Conservation (phyloP, 2,888 invertebrate genomes). For the Julus scandinavius region DNA sequence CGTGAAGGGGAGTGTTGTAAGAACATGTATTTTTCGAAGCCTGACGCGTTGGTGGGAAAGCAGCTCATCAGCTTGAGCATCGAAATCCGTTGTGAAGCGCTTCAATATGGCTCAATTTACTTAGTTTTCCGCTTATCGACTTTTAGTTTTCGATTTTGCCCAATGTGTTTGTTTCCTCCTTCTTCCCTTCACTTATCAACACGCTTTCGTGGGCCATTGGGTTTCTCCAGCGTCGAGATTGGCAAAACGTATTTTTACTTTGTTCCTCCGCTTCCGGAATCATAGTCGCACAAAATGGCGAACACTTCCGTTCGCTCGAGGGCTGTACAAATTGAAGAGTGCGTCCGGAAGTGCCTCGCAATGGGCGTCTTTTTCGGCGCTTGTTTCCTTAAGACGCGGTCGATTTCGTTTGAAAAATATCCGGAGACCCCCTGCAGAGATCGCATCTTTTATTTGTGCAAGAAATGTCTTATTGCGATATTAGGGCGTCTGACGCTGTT, state of each 20-base stretch:
- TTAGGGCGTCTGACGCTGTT: not conserved
- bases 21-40: too few relatives aligned
- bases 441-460: not conserved
- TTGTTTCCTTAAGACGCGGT: conserved; percentile 26
- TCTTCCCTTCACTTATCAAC: not conserved
- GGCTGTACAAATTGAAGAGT: conserved; percentile 27
- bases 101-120: not conserved
- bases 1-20: too few relatives aligned
- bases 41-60: not conserved
- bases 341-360: conserved; percentile 25
- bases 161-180: not conserved
- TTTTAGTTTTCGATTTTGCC: conserved; percentile 5
- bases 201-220: conserved; percentile 6
- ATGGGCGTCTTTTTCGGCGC: conserved; percentile 33
- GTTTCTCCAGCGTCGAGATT: conserved; percentile 24
- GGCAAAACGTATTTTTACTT: not conserved
- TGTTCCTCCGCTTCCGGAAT: conserved; percentile 33
- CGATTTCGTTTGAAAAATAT: conserved; percentile 25
- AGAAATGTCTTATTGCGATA: conserved; percentile 16
- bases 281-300: conserved; percentile 26
- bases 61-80: not conserved
- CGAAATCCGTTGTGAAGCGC: not conserved
- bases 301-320: conserved; percentile 12
- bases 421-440: conserved; percentile 9
- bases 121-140: conserved; percentile 10